A percentile compares a stretch with the other conserved stretches of the same genome.
Evolutionary conservation across 2,888 invertebrate genomes (phyloP).

Genomic region (Tenthredo livida): DNA sequence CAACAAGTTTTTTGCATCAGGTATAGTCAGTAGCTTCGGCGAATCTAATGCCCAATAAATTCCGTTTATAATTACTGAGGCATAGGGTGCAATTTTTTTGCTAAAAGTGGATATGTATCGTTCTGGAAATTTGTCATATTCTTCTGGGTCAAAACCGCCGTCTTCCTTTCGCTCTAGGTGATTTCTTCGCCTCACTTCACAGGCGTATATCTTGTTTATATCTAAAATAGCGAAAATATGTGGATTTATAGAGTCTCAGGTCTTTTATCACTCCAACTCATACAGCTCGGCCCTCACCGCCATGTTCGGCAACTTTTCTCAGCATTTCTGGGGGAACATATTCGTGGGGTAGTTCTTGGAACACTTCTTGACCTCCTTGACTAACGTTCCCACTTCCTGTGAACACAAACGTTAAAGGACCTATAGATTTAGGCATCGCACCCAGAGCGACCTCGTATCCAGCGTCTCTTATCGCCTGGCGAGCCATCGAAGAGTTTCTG

Average conservation of each 20-base stretch:
- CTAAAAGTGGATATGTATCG: conserved; percentile 97
- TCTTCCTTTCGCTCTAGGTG: conserved; percentile 96
- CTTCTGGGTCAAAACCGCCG: conserved; percentile 93
- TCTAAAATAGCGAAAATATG: conserved; percentile 80
- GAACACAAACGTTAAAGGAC: conserved; percentile 98
- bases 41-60: conserved; percentile 99
- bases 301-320: conserved; percentile 97
- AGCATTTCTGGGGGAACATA: conserved; percentile 97
- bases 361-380: conserved; percentile 92
- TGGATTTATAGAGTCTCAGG: not conserved
- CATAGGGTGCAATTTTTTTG: conserved; percentile 98
- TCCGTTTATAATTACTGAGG: conserved; percentile 97
- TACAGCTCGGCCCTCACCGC: conserved; percentile 85
- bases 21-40: conserved; percentile 97
- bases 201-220: conserved; percentile 96
- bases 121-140: conserved; percentile 96
- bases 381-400: conserved; percentile 99
- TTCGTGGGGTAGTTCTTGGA: conserved; percentile 98
- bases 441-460: conserved; percentile 98
- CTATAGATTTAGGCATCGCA: conserved; percentile 98
- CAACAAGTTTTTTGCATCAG: conserved; percentile 97
- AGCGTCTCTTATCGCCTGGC: conserved; percentile 98
- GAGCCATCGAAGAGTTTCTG: conserved; percentile 97
- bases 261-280: not conserved
- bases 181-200: conserved; percentile 96